Evolutionary conservation across 2,888 invertebrate genomes (phyloP), one percentile per base, ranked within the genome.

Genomic region (Lasioglossum calceatum): DNA sequence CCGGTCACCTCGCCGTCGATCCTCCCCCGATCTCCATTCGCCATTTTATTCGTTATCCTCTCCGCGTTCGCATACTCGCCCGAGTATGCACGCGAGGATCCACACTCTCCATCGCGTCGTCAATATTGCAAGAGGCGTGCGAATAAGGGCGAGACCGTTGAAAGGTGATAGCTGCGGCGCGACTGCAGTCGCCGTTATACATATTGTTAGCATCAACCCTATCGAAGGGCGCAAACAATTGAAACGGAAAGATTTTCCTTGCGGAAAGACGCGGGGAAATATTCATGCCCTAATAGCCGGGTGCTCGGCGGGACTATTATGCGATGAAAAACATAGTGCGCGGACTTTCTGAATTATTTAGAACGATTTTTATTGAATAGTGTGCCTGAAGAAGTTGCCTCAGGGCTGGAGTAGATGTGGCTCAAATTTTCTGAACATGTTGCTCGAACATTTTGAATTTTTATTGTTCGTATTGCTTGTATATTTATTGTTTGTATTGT

Each of bases 41-140:
- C 86, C 89, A 91, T 92, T 91, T 91, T 91, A 91, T 91, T 91
- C 91, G 87, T 89, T 91, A 90, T 88, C 88, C 85, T 88, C 87
- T 82, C 85, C 75, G 76, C 85, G 61, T 27, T 61, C 61, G 61
- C 27, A 16, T 16, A 27, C 32, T 61, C 27, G 27, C 61, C 27
- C 12, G 27, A 27, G 4, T 61, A 61, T 27, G 61, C 61, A 61
- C 61, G 27, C 27, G 61, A 27, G 27, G 61, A 61, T 61, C 14
- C 16, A 5, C 61, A 16, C 61, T 14, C 16, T 61, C 27, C 54
- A n/a, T 54, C 23, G 54, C 27, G 27, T 61, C 61, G 61, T 61
- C 32, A 61, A 61, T 61, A 61, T 61, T 61, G 61, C 61, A 61
- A 7, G 27, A 16, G 14, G 16, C 61, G 27, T 61, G 27, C 61